phyloP scores from a whole-genome alignment of 1,140 invertebrate genomes.

The Camponotus pennsylvanicus region DNA sequence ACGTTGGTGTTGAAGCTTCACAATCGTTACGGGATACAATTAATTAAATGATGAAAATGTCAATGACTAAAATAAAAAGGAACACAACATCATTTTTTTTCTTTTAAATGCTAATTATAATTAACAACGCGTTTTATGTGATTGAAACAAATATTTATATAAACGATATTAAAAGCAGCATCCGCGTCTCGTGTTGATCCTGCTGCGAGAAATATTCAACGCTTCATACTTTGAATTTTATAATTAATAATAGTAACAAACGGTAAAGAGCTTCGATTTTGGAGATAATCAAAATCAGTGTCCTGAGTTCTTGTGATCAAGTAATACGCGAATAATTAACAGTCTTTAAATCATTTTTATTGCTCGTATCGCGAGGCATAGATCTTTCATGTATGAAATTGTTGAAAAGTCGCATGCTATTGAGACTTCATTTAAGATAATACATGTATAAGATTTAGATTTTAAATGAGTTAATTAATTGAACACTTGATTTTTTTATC shows the following conservation, averaged over 20 bases:
- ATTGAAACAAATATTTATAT: slow-evolving; percentile 3
- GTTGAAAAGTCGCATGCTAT: slow-evolving; percentile 4
- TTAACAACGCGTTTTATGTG: slow-evolving; percentile 35
- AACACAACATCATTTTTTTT: slow-evolving; percentile 21
- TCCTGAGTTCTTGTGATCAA: slow-evolving; percentile 12
- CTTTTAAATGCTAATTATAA: slow-evolving; percentile 49
- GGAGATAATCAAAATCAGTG: background rate
- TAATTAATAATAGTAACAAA: slow-evolving; percentile 19
- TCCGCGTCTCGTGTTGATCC: background rate
- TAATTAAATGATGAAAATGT: slow-evolving; percentile 60
- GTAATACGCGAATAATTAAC: slow-evolving; percentile 20
- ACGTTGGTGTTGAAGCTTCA: slow-evolving; percentile 8
- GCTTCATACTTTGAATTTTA: background rate
- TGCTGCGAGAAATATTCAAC: background rate
- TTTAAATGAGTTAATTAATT: slow-evolving; percentile 8
- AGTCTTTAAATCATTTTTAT: slow-evolving; percentile 40
- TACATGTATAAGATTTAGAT: background rate
- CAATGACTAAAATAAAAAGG: slow-evolving; percentile 68
- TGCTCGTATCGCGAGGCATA: background rate
- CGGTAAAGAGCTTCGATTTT: slow-evolving; percentile 22
- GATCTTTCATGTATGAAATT: background rate
- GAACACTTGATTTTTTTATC: slow-evolving; percentile 2
- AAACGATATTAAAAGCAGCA: background rate
- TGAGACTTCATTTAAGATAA: slow-evolving; percentile 18
- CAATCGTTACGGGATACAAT: slow-evolving; percentile 38